Conservation (phyloP, 2,888 invertebrate genomes). For the Eupithecia dodoneata region DNA sequence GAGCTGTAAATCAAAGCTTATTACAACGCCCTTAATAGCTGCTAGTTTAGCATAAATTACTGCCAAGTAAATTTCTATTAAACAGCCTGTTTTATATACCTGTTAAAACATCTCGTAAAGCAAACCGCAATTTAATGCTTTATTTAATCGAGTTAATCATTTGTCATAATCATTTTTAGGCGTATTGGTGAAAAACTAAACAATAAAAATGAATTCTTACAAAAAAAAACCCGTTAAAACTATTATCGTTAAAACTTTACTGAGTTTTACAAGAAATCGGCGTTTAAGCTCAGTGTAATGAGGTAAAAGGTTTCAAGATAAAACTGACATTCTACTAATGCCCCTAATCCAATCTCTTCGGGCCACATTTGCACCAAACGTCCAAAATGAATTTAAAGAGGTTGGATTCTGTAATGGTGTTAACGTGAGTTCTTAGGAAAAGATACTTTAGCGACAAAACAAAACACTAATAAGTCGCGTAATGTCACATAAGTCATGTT, state of each 20-base stretch:
- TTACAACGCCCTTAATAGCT: background rate
- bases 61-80: background rate
- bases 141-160: background rate
- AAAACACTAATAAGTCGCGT: too few relatives aligned
- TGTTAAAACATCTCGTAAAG: background rate
- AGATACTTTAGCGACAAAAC: background rate
- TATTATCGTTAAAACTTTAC: background rate
- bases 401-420: background rate
- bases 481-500: too few relatives aligned
- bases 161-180: background rate
- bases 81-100: background rate
- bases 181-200: background rate
- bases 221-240: background rate
- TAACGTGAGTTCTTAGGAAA: background rate
- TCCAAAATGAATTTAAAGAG: background rate
- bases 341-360: background rate
- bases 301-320: conserved; percentile 6
- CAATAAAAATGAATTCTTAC: background rate
- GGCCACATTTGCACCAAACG: background rate
- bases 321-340: background rate
- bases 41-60: background rate
- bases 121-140: background rate
- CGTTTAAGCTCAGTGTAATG: conserved; percentile 9
- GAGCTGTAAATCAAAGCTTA: background rate
- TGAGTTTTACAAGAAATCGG: background rate